Base-by-base conservation (phyloP, 2,888 invertebrate genomes). In the Cylindroiulus punctatus region DNA sequence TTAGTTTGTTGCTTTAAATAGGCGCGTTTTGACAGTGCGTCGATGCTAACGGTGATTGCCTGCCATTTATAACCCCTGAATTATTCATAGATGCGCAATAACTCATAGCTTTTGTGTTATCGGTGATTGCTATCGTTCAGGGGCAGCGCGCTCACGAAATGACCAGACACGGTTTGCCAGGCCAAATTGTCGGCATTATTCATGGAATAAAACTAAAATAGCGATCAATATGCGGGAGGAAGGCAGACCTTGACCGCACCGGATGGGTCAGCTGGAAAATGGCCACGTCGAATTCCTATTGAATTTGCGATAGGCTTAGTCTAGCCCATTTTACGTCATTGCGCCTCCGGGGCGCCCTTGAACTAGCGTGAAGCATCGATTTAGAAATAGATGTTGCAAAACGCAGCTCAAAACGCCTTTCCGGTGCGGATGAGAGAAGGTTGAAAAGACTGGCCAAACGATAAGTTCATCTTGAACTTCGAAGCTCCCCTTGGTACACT, bases 351-450 rank as follows among this genome's bases (percentile, higher is more conserved):
- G n/a, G n/a, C 57, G 57, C n/a, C n/a, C 57, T 57, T 57, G 57
- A 57, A 17, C n/a, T n/a, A n/a, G n/a, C n/a, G n/a, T 57, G n/a
- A 57, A n/a, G 57, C 57, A 57, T 57, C 57, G 57, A 57, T 57
- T 57, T 57, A 57, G 57, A 57, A 52, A 52, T 52, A 52, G 57
- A 57, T n/a, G n/a, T n/a, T 7, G 57, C 19, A 57, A 57, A n/a
- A 19, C 52, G 52, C 14, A 19, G 52, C 52, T 4, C 19, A 52
- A n/a, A n/a, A 52, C 52, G 52, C 52, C 17, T 52, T 52, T 52
- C 5, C 14, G 19, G 2, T n/a, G 57, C 8, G 3, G n/a, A 57
- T 19, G 19, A 57, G 57, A 57, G 19, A 7, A n/a, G 5, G 57
- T 57, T 57, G 57, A 0, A n/a, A 57, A 57, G n/a, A 36, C 7